Evolutionary conservation across 1,140 invertebrate genomes (phyloP), one percentile per base, ranked within the genome.

Genomic region (Maconellicoccus hirsutus): DNA sequence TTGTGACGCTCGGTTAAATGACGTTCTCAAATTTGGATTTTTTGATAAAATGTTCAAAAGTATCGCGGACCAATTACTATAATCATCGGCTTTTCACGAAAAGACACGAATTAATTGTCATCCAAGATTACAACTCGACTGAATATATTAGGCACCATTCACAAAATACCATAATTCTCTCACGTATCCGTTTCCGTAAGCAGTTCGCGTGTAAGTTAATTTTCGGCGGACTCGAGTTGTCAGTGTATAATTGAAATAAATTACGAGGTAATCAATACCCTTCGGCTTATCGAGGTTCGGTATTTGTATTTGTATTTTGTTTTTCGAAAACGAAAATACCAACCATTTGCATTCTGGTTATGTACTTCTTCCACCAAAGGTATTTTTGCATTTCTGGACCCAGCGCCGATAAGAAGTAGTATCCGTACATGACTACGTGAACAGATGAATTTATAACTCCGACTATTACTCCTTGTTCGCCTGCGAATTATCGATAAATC

Each of bases 391-490:
- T 75, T n/a, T 75, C 66, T 8, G 78, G 78, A 19, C 78, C 77
- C 23, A 78, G 73, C 27, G 78, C 78, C 1, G 78, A 70, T 19
- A 79, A 71, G 42, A 78, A 75, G 71, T 79, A 79, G 73, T 79
- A 79, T 4, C 75, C 73, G 72, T 79, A 79, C 78, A 79, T 85
- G 33, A 84, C 71, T 1, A 82, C 73, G 71, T 87, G 86, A 14
- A 87, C 83, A 33, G 83, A 81, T 52, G 83, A 81, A 75, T 87
- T 87, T 70, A 86, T 75, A 52, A 79, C 61, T 21, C 79, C 78
- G 2, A 91, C 84, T 6, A 95, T 78, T 25, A 79, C 71, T 12
- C 33, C 74, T 73, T 76, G 75, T 52, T 74, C 73, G 78, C 38
- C 73, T 80, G 61, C 72, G 77, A n/a, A n/a, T n/a, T n/a, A n/a